Evolutionary conservation across 2,888 invertebrate species (phyloP).

Genomic region (Caenorhabditis drosophilae): DNA sequence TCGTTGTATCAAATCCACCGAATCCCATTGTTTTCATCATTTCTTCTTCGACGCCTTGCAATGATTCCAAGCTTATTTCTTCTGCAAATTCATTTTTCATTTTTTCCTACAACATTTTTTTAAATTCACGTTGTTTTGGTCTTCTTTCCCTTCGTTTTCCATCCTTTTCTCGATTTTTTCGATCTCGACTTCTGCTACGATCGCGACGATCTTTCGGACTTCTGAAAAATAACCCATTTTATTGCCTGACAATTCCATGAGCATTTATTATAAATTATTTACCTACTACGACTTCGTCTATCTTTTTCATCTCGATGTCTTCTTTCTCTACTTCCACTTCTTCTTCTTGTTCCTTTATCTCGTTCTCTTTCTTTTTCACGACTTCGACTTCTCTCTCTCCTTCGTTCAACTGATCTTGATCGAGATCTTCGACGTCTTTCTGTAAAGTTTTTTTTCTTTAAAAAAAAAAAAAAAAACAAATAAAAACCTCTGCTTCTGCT

Average conservation of each 20-base stretch:
- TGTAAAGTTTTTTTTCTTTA: constrained; percentile 2
- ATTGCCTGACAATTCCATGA: not conserved
- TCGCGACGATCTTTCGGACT: constrained; percentile 39
- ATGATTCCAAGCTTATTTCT: constrained; percentile 27
- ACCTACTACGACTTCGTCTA: constrained; percentile 19
- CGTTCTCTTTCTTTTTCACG: constrained; percentile 24
- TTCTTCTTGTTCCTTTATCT: constrained; percentile 12
- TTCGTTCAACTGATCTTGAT: constrained; percentile 28
- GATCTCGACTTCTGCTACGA: constrained; percentile 34
- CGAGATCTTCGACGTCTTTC: constrained; percentile 36
- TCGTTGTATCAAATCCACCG: constrained; percentile 91
- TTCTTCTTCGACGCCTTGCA: constrained; percentile 47
- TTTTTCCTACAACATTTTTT: not conserved
- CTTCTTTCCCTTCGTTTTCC: constrained; percentile 3
- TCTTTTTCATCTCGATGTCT: constrained; percentile 30
- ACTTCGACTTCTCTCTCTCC: constrained; percentile 29
- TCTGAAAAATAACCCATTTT: constrained; percentile 10
- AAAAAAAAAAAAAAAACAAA: constrained; percentile 14
- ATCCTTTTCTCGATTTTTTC: constrained; percentile 28
- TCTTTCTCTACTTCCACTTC: constrained; percentile 9
- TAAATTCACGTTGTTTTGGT: not conserved
- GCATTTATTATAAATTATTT: not conserved
- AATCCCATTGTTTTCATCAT: constrained; percentile 83
- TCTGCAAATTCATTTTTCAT: constrained; percentile 13
- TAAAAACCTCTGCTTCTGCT: constrained; percentile 7